Evolutionary conservation across 1,140 invertebrate genomes (phyloP).

Genomic region (Drosophila repleta): DNA sequence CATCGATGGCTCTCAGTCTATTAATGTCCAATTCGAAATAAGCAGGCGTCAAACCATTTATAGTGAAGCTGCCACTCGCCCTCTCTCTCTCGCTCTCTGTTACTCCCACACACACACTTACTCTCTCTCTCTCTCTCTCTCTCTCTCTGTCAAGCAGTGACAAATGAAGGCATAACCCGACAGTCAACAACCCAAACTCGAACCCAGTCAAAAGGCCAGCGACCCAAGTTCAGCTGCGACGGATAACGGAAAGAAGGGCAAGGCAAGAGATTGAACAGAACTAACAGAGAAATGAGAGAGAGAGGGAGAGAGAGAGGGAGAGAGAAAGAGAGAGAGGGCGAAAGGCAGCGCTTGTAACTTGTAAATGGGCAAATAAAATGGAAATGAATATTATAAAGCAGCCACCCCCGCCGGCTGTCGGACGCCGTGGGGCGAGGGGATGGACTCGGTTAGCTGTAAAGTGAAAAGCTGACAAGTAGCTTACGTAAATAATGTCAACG

Average conservation of each 20-base stretch:
- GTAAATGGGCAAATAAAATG: slow-evolving; percentile 81
- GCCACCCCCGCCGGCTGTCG: slow-evolving; percentile 10
- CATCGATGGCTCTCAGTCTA: slow-evolving; percentile 60
- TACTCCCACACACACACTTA: too few species aligned
- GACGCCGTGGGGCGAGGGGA: not conserved
- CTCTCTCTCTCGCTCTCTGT: not conserved
- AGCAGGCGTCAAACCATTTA: slow-evolving; percentile 12
- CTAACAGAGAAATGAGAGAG: not conserved
- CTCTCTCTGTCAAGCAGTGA: slow-evolving; percentile 40
- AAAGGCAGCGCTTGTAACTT: slow-evolving; percentile 56
- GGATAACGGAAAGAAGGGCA: slow-evolving; percentile 9
- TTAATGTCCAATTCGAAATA: slow-evolving; percentile 48
- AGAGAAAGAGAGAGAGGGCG: not conserved
- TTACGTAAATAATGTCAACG: slow-evolving; percentile 82
- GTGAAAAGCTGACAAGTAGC: slow-evolving; percentile 81
- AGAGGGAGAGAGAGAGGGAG: not conserved
- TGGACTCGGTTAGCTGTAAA: slow-evolving; percentile 30
- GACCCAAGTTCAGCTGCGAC: slow-evolving; percentile 14
- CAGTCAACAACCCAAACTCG: slow-evolving; percentile 34
- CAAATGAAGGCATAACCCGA: slow-evolving; percentile 76
- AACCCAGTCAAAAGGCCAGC: slow-evolving; percentile 37
- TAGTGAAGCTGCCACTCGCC: not conserved
- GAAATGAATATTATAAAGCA: slow-evolving; percentile 78
- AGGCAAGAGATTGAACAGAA: slow-evolving; percentile 9
- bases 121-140: not conserved